phyloP scores from a whole-genome alignment of 1,140 invertebrate species.

The Aricia agestis region DNA sequence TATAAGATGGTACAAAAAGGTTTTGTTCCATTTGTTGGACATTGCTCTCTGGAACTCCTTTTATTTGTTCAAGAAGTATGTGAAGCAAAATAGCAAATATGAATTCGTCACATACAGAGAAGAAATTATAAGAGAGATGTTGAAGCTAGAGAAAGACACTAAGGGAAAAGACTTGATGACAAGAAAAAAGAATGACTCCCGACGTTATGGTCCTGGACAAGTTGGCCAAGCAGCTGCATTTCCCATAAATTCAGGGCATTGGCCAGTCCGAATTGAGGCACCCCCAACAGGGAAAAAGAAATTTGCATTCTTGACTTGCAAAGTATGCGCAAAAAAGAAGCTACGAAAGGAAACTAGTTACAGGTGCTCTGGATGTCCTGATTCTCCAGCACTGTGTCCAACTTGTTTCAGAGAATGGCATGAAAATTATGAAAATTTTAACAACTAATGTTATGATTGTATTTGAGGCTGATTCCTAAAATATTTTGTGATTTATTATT shows the following conservation, averaged over 20 bases:
- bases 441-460: too few relatives aligned
- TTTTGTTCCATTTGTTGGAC: too few relatives aligned
- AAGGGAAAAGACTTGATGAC: slow-evolving; percentile 23
- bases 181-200: slow-evolving; percentile 24
- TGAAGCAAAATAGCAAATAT: not conserved
- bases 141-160: slow-evolving; percentile 18
- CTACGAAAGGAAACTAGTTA: slow-evolving; percentile 29
- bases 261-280: slow-evolving; percentile 25
- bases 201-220: slow-evolving; percentile 21
- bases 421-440: too few relatives aligned
- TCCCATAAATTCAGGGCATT: slow-evolving; percentile 14
- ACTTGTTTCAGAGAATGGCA: slow-evolving; percentile 24
- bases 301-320: slow-evolving; percentile 27
- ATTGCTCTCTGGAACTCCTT: too few relatives aligned
- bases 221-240: not conserved
- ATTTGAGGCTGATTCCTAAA: too few relatives aligned
- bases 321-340: slow-evolving; percentile 20
- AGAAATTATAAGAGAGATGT: slow-evolving; percentile 18
- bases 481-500: too few relatives aligned
- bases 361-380: slow-evolving; percentile 29
- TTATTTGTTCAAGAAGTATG: too few relatives aligned
- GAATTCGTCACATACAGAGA: slow-evolving; percentile 16
- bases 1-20: too few relatives aligned
- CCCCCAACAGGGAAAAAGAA: slow-evolving; percentile 20
- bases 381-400: slow-evolving; percentile 30